phyloP scores from a whole-genome alignment of 2,888 invertebrate species.

The Pseudanteris insignis region DNA sequence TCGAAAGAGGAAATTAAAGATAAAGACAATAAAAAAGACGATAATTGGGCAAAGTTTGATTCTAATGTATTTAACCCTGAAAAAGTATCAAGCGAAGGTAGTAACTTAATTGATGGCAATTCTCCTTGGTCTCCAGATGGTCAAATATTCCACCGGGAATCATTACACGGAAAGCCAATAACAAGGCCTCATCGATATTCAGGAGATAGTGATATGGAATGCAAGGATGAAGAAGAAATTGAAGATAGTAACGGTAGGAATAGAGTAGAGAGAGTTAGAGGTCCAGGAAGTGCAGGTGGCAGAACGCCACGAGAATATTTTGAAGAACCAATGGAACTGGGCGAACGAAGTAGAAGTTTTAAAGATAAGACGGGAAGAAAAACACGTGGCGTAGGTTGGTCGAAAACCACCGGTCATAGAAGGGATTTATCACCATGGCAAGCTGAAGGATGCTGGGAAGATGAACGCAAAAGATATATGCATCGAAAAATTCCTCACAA shows the following conservation, averaged over 20 bases:
- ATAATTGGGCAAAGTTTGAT: slow-evolving; percentile 65
- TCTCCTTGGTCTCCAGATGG: slow-evolving; percentile 85
- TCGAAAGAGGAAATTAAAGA: too few species aligned
- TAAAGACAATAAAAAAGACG: slow-evolving; percentile 54
- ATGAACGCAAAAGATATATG: slow-evolving; percentile 54
- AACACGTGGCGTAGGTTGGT: slow-evolving; percentile 58
- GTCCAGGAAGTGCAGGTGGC: slow-evolving; percentile 24
- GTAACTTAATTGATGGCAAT: slow-evolving; percentile 65
- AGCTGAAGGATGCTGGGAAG: slow-evolving; percentile 72
- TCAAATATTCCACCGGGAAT: slow-evolving; percentile 69
- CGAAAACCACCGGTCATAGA: slow-evolving; percentile 69
- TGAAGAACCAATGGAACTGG: slow-evolving; percentile 37
- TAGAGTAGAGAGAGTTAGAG: slow-evolving; percentile 65
- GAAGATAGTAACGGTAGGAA: slow-evolving; percentile 61
- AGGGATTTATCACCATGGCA: slow-evolving; percentile 85
- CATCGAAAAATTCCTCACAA: slow-evolving; percentile 58
- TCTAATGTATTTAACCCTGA: slow-evolving; percentile 57
- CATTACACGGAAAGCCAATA: slow-evolving; percentile 44
- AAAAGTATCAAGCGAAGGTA: slow-evolving; percentile 57
- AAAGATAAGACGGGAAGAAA: slow-evolving; percentile 55
- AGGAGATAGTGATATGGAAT: slow-evolving; percentile 64
- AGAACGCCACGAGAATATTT: slow-evolving; percentile 48
- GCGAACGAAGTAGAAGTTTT: slow-evolving; percentile 57
- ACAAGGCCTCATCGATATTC: slow-evolving; percentile 65
- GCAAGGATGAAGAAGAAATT: slow-evolving; percentile 67